Base-by-base conservation (phyloP, 2,113 vertebrate genomes). In the Phaetusa simplex region DNA sequence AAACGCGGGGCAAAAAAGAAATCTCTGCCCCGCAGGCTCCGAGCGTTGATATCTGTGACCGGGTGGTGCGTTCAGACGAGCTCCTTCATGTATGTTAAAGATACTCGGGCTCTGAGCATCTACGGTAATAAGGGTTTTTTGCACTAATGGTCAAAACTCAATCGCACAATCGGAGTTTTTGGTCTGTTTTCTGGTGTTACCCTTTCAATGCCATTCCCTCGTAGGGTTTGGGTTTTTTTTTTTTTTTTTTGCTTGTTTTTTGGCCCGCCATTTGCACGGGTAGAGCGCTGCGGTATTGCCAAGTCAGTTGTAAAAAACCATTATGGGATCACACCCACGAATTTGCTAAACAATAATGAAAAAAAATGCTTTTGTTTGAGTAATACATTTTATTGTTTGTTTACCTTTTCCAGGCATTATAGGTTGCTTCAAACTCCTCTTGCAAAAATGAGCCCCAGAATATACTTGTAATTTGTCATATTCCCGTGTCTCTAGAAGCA, bases 21-120 rank as follows among this genome's bases (percentile, higher is more conserved):
- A 17, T 13, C 23, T 67, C 43, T 58, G 47, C 11, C 36, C 59
- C 5, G 0, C 16, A 24, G 14, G 1, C 29, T 29, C 59, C 0
- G 10, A 18, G 50, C 16, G 1, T 5, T 9, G 36, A 26, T 6
- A 4, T 6, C 67, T 36, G 27, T 20, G 72, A 34, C 34, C 1
- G 3, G 0, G 9, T 21, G 45, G 2, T 12, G 14, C 0, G 3
- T 3, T 34, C 55, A 21, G 30, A 3, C 5, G 4, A 18, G 12
- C 8, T 38, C 19, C 50, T n/a, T 7, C 18, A 3, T 5, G 13
- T 2, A 1, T 1, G 38, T 1, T 55, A 1, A 24, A 69, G 71
- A 11, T 8, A 2, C 7, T 3, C 1, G 0, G 26, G 12, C 43
- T 89, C 59, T 42, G 59, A 5, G 5, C 56, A 7, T 6, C 32